Base-by-base conservation (phyloP, 1,140 invertebrate species). In the Coelopa frigida region DNA sequence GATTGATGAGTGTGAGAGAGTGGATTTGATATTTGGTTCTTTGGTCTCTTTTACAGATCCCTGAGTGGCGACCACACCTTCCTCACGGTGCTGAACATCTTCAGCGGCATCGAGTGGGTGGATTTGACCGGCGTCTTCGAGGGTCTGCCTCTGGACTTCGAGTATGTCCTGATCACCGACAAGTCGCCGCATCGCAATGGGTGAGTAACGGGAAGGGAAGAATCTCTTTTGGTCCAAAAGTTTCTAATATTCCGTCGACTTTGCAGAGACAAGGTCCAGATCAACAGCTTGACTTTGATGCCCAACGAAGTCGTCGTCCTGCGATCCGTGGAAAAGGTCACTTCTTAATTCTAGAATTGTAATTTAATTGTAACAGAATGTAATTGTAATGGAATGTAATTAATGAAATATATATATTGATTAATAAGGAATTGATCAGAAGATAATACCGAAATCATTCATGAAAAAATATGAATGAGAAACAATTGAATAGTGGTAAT, bases 31-130 rank as follows among this genome's bases (percentile, higher is more conserved):
- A n/a, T 26, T 12, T 26, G 29, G 21, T 15, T 36, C 12, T 44
- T 15, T 3, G n/a, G 3, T 17, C 15, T 44, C 8, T 31, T 22
- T 5, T 26, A 7, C 6, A 66, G 63, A 2, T 55, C 53, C 17
- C 39, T 67, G 37, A 47, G 37, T 24, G 55, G 55, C 31, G 46
- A 57, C 12, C 55, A 50, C 14, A 50, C 66, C 1, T 67, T 58
- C 47, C 53, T 67, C 36, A 57, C 60, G 0, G 45, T 67, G 10
- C 50, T 63, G 36, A 67, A 67, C 48, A 60, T 67, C 20, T 61
- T 57, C 31, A 54, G 53, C 26, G 29, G 54, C 15, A 54, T 61
- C 15, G 63, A 67, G 48, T 55, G 56, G 26, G 52, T 67, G 2
- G 55, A 67, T 21, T 23, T 67, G 22, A 49, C 51, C 1, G 31